Percentiles rank a stretch among this genome's conserved stretches.
These are phyloP conservation scores for Holothuria glaberrima DNA, from an alignment of 35 echinoderm and acorn worm genomes.

Conservation along the genomic window DNA sequence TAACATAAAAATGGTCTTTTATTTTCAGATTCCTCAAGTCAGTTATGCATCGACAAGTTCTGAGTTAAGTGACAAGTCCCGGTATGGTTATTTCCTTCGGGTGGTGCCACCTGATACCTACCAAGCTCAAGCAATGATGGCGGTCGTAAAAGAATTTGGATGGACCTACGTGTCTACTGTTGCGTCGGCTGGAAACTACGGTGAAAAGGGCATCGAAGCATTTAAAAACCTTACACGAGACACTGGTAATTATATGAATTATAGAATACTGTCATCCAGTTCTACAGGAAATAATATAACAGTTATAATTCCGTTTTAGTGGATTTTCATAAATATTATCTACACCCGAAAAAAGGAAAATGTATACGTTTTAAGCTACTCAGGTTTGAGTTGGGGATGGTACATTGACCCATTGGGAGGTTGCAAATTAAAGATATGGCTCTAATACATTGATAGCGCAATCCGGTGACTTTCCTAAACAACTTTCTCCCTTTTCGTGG, in stretches of 20 bases:
- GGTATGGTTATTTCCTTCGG: slow-evolving; percentile 89
- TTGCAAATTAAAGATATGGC: too few species aligned
- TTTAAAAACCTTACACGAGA: slow-evolving; percentile 87
- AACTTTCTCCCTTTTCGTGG: too few species aligned
- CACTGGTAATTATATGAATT: slow-evolving; percentile 78
- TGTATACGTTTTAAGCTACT: too few species aligned
- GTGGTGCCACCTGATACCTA: slow-evolving; percentile 96
- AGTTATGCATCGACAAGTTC: slow-evolving; percentile 98
- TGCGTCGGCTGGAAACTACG: slow-evolving; percentile 88
- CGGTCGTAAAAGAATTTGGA: slow-evolving; percentile 78
- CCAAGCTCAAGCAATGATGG: slow-evolving; percentile 96
- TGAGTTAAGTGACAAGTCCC: slow-evolving; percentile 93
- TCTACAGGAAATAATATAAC: too few species aligned
- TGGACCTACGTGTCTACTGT: slow-evolving; percentile 92
- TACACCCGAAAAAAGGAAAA: too few species aligned
- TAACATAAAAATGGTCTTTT: neutral
- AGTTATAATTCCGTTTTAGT: too few species aligned
- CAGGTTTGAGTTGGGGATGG: too few species aligned
- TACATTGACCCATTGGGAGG: too few species aligned
- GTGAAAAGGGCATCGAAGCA: slow-evolving; percentile 90
- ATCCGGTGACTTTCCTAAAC: too few species aligned
- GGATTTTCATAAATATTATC: too few species aligned
- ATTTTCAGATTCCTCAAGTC: slow-evolving; percentile 89
- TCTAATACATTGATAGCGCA: too few species aligned
- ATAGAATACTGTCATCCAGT: too few species aligned